Percentiles rank a stretch among this genome's conserved stretches.
These are phyloP conservation scores for Momotus momota DNA, from an alignment of 2,797 vertebrate species.

Conservation along the genomic window DNA sequence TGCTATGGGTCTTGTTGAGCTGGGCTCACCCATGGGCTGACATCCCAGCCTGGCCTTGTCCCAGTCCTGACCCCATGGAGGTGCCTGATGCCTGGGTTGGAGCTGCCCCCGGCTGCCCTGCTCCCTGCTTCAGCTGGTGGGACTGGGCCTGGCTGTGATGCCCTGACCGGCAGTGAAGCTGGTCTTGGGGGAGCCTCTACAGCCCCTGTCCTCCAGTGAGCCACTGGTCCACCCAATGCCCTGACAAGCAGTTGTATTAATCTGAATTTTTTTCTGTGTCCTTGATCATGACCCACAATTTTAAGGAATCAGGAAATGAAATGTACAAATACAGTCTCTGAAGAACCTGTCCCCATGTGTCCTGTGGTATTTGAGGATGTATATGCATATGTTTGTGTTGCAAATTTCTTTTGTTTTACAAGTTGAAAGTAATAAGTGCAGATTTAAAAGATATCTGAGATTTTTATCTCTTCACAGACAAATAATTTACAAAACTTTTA, in stretches of 20 bases:
- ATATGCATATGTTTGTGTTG: accelerated
- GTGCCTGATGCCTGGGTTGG: neutral
- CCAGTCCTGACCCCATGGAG: accelerated
- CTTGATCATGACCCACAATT: neutral
- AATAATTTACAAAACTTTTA: neutral
- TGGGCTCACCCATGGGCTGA: neutral
- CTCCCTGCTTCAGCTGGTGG: neutral
- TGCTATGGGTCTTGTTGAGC: neutral
- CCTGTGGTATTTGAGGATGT: neutral
- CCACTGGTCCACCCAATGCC: no score
- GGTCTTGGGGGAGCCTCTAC: neutral
- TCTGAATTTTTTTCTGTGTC: neutral
- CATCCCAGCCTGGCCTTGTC: neutral
- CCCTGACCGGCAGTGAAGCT: neutral
- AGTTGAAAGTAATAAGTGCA: neutral
- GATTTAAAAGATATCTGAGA: neutral
- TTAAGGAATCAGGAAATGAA: neutral
- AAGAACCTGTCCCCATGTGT: neutral
- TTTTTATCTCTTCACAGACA: neutral
- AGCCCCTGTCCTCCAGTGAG: neutral
- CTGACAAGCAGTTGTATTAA: neutral
- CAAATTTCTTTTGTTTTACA: neutral
- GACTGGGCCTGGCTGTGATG: accelerated
- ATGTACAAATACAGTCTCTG: neutral
- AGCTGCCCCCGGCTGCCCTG: neutral